phyloP scores from a whole-genome alignment of 2,888 invertebrate genomes.

The Myopa testacea region DNA sequence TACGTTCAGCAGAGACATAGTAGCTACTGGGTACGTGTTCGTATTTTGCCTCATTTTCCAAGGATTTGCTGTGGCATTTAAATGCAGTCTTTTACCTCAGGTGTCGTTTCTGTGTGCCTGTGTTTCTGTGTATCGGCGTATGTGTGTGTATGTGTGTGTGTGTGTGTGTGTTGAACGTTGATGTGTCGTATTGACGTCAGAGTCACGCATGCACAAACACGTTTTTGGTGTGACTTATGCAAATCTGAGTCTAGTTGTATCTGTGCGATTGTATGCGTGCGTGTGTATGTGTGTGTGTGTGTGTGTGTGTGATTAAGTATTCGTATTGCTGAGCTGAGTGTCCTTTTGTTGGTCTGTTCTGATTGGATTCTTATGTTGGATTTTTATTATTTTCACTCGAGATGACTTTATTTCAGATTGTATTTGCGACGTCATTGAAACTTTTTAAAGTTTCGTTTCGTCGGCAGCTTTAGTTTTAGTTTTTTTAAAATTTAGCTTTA shows the following conservation, averaged over 20 bases:
- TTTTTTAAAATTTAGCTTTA: too few species aligned
- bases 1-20: too few species aligned
- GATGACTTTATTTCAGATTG: too few species aligned
- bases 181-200: slow-evolving; percentile 9
- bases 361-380: too few species aligned
- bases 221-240: slow-evolving; percentile 18
- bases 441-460: too few species aligned
- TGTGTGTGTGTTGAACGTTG: slow-evolving; percentile 8
- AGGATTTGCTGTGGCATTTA: too few species aligned
- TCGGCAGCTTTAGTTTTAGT: too few species aligned
- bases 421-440: too few species aligned
- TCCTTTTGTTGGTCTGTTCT: too few species aligned
- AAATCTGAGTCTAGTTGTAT: not conserved
- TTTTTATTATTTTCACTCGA: too few species aligned
- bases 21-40: too few species aligned
- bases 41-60: too few species aligned
- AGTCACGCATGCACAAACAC: slow-evolving; percentile 7
- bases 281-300: slow-evolving; percentile 26
- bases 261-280: slow-evolving; percentile 15
- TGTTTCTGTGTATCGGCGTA: not conserved
- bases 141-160: not conserved
- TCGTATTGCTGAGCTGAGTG: not conserved
- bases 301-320: not conserved
- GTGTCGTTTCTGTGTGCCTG: not conserved
- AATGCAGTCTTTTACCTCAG: not conserved